Conservation (phyloP, 2,888 invertebrate genomes). For the Aphodius sticticus region DNA sequence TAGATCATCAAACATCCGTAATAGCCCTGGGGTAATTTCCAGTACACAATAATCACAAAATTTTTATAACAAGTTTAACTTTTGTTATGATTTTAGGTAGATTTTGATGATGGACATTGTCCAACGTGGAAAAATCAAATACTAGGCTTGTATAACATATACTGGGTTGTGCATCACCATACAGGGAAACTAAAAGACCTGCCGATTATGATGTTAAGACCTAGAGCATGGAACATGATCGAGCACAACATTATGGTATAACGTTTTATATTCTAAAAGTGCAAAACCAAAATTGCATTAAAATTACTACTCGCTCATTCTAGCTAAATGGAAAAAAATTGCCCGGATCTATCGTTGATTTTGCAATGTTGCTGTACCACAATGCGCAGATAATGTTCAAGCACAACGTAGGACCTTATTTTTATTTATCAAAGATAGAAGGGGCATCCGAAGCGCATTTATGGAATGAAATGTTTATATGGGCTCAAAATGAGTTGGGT, state of each 20-base stretch:
- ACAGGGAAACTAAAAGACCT: slow-evolving; percentile 63
- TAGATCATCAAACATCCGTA: too few relatives aligned
- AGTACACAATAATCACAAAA: too few relatives aligned
- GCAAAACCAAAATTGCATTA: neutral
- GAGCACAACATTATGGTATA: slow-evolving; percentile 70
- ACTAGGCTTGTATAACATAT: slow-evolving; percentile 68
- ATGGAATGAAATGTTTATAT: slow-evolving; percentile 76
- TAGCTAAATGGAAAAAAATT: slow-evolving; percentile 68
- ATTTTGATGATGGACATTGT: slow-evolving; percentile 78
- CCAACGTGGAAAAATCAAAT: slow-evolving; percentile 77
- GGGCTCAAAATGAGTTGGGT: slow-evolving; percentile 65
- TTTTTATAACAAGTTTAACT: too few relatives aligned
- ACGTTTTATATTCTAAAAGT: slow-evolving; percentile 16
- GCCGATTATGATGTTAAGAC: slow-evolving; percentile 72
- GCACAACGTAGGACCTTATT: slow-evolving; percentile 70
- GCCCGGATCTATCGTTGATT: slow-evolving; percentile 74
- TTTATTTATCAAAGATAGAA: slow-evolving; percentile 77
- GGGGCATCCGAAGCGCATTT: slow-evolving; percentile 69
- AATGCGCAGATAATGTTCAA: slow-evolving; percentile 65
- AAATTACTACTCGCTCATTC: neutral
- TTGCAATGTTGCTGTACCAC: slow-evolving; percentile 73
- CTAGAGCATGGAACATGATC: slow-evolving; percentile 78
- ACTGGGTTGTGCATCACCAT: slow-evolving; percentile 63
- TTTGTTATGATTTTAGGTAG: slow-evolving; percentile 53
- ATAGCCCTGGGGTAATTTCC: too few relatives aligned